phyloP scores from a whole-genome alignment of 2,797 vertebrate species.

The Manis pentadactyla region DNA sequence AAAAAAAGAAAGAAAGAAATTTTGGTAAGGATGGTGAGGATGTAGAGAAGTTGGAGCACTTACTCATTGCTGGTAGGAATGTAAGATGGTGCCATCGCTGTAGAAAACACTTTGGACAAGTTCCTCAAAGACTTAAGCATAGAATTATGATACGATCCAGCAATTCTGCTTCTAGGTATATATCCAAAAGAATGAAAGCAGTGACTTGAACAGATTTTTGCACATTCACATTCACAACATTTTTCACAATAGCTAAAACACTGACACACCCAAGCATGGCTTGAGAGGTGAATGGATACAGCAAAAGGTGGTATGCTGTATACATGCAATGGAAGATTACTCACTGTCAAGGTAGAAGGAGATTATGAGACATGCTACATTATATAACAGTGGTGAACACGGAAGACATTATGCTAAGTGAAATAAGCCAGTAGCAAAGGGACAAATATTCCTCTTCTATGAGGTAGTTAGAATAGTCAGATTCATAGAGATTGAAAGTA shows the following conservation, averaged over 20 bases:
- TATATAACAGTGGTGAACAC: neutral
- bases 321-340: neutral
- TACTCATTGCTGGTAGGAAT: neutral
- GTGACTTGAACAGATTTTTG: constrained; percentile 10
- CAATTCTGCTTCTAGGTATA: neutral
- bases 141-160: neutral
- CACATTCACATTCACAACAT: neutral
- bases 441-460: neutral
- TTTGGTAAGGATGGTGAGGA: neutral
- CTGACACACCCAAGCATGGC: neutral
- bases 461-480: neutral
- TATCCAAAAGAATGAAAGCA: neutral
- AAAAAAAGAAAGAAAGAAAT: neutral
- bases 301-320: neutral
- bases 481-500: neutral
- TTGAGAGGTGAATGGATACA: neutral
- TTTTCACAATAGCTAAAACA: constrained; percentile 2
- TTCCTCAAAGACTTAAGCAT: neutral
- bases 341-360: neutral
- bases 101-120: neutral
- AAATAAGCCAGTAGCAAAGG: neutral
- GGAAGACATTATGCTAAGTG: neutral
- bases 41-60: neutral
- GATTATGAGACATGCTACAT: neutral
- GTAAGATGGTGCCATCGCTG: neutral